Percentiles rank a stretch among this genome's conserved stretches.
These are phyloP conservation scores for Lydus trimaculatus DNA, from an alignment of 2,888 invertebrate genomes.

Conservation along the genomic window DNA sequence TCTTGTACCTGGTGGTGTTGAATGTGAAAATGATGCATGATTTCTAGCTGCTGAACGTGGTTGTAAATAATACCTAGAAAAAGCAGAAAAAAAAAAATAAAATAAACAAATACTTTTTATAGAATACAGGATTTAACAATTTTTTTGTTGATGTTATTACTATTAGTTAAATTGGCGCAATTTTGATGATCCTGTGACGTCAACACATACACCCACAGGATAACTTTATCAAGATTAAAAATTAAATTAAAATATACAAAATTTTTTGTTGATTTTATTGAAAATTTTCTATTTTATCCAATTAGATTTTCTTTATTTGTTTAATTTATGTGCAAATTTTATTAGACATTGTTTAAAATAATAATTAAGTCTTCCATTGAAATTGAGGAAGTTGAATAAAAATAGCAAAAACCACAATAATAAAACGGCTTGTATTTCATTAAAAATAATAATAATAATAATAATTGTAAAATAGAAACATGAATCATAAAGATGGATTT, in stretches of 20 bases:
- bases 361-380: background rate
- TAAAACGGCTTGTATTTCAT: background rate
- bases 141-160: no score
- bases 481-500: slow-evolving; percentile 3
- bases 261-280: no score
- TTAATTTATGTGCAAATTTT: background rate
- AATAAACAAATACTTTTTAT: slow-evolving; percentile 16
- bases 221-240: no score
- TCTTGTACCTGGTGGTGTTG: slow-evolving; percentile 78
- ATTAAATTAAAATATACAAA: no score
- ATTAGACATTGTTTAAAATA: no score
- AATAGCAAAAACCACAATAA: background rate
- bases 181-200: no score
- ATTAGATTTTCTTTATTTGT: background rate
- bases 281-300: background rate
- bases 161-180: no score
- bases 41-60: slow-evolving; percentile 72
- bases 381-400: slow-evolving; percentile 1
- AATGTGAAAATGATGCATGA: slow-evolving; percentile 67
- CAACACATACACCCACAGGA: no score
- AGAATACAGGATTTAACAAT: no score
- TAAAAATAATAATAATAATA: no score
- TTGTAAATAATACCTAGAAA: slow-evolving; percentile 78
- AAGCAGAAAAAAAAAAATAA: no score
- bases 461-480: background rate